A percentile compares a stretch with the other conserved stretches of the same genome.
Conservation (phyloP, 2,888 invertebrate genomes). For the Cataglyphis rosenhaueri region DNA sequence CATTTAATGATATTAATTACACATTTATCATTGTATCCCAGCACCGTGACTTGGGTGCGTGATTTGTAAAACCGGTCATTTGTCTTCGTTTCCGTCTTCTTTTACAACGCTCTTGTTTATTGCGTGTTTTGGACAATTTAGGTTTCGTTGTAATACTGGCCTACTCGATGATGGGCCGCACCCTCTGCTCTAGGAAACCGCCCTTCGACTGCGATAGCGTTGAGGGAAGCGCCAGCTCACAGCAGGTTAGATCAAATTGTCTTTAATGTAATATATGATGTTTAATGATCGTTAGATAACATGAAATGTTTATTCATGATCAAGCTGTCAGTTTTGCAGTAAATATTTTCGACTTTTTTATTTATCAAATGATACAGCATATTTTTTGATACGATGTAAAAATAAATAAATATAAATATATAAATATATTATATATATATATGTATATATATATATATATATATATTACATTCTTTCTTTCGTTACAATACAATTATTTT, state of each 20-base stretch:
- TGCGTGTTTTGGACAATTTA: slow-evolving; percentile 80
- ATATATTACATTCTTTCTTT: background rate
- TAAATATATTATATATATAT: too few relatives aligned
- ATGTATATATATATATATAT: too few relatives aligned
- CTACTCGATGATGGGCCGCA: slow-evolving; percentile 90
- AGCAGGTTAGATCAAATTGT: slow-evolving; percentile 86
- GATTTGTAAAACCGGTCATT: background rate
- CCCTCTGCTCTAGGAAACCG: slow-evolving; percentile 89
- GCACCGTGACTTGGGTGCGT: background rate
- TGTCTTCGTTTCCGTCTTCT: background rate
- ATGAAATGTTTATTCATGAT: background rate
- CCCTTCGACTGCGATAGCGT: slow-evolving; percentile 88
- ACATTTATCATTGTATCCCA: background rate
- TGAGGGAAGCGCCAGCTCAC: slow-evolving; percentile 88
- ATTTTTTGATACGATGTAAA: background rate
- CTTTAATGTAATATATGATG: background rate
- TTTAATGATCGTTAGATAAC: background rate
- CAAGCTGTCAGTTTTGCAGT: background rate
- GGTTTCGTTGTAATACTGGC: slow-evolving; percentile 89
- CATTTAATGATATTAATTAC: background rate
- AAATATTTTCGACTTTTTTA: background rate
- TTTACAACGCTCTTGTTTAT: background rate
- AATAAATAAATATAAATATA: too few relatives aligned
- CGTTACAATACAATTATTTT: background rate
- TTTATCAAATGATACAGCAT: background rate